A percentile compares a stretch with the other conserved stretches of the same genome.
phyloP scores from a whole-genome alignment of 2,888 invertebrate species.

The Leucozona laternaria region DNA sequence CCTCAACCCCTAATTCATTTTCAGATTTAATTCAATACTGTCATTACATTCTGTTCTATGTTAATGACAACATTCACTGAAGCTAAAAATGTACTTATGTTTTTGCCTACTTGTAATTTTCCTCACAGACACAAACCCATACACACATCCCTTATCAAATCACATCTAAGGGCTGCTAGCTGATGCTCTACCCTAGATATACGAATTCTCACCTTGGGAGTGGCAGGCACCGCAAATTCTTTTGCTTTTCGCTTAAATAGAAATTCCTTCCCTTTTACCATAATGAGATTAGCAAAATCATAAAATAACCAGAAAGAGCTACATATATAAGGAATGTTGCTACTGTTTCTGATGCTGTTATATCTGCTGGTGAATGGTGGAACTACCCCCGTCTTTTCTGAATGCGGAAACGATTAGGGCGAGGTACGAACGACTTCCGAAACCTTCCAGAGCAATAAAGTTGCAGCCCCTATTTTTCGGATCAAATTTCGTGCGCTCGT shows the following conservation, averaged over 20 bases:
- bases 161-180: neutral
- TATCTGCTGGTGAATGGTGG: neutral
- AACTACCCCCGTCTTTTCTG: neutral
- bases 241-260: conserved; percentile 25
- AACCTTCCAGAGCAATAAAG: conserved; percentile 18
- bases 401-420: conserved; percentile 26
- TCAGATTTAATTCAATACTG: conserved; percentile 19
- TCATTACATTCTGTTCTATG: conserved; percentile 18
- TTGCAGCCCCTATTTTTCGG: neutral
- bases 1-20: neutral
- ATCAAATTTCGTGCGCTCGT: conserved; percentile 32
- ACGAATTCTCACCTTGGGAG: conserved; percentile 21
- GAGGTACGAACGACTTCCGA: conserved; percentile 1
- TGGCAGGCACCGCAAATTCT: conserved; percentile 5
- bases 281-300: conserved; percentile 66
- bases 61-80: neutral
- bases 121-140: neutral
- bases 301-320: conserved; percentile 49
- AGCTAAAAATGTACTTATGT: neutral
- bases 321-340: neutral
- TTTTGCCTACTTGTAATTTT: conserved; percentile 16
- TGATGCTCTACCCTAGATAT: neutral
- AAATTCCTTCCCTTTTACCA: conserved; percentile 46
- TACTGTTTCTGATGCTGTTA: neutral
- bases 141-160: neutral